Conservation (phyloP, 1,140 invertebrate genomes). For the Drosophila insularis region DNA sequence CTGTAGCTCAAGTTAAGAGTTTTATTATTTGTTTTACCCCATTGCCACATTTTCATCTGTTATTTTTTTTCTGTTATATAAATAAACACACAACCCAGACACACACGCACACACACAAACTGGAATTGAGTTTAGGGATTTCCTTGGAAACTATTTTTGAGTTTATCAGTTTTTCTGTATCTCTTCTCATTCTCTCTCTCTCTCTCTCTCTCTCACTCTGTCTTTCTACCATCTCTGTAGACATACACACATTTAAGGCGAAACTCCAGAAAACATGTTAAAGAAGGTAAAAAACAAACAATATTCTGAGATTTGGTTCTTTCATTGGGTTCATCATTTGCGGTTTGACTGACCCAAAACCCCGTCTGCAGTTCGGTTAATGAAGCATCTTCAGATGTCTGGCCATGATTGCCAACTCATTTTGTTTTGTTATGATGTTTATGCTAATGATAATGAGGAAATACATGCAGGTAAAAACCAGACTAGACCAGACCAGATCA, state of each 20-base stretch:
- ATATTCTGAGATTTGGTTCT: constrained; percentile 47
- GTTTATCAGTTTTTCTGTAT: constrained; percentile 59
- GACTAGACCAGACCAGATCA: constrained; percentile 37
- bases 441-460: constrained; percentile 71
- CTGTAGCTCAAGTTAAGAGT: background rate
- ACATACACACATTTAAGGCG: background rate
- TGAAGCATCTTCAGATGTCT: constrained; percentile 65
- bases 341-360: constrained; percentile 57
- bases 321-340: constrained; percentile 53
- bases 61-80: no score
- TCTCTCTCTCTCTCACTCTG: constrained; percentile 33
- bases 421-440: constrained; percentile 67
- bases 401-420: constrained; percentile 61
- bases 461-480: constrained; percentile 40
- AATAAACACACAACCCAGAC: no score
- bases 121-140: constrained; percentile 65
- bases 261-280: background rate
- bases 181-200: constrained; percentile 30
- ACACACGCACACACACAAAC: background rate
- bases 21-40: constrained; percentile 51
- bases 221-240: no score
- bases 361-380: constrained; percentile 50
- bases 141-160: constrained; percentile 70
- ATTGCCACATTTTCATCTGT: constrained; percentile 35
- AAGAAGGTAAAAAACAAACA: constrained; percentile 20